These are phyloP conservation scores for Cheilosia vulpina DNA, from an alignment of 2,888 invertebrate species.

Conservation along the genomic window DNA sequence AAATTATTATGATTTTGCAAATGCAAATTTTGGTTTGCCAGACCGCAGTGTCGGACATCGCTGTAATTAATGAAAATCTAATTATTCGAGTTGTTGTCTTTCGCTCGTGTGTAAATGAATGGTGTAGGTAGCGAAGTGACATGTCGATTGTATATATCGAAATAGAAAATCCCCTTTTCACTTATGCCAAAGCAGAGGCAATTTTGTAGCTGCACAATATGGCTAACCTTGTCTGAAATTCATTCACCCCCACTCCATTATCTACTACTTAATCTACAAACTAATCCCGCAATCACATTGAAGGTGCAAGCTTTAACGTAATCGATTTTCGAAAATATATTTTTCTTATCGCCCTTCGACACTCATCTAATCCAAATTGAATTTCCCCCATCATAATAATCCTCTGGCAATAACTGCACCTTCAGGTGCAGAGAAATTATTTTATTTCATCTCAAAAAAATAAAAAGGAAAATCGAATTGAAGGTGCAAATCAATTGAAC, in stretches of 20 bases:
- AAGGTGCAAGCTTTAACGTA: no score
- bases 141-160: no score
- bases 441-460: slow-evolving; percentile 34
- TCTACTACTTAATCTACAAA: no score
- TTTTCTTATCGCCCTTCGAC: slow-evolving; percentile 31
- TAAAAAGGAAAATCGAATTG: slow-evolving; percentile 10
- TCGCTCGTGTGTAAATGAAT: not conserved
- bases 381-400: slow-evolving; percentile 32
- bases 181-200: no score
- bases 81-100: slow-evolving; percentile 15
- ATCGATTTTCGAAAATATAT: not conserved
- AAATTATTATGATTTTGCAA: not conserved
- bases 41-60: not conserved
- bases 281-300: no score
- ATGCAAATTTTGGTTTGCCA: slow-evolving; percentile 2
- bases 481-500: slow-evolving; percentile 10
- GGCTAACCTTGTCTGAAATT: no score
- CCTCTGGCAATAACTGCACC: slow-evolving; percentile 32
- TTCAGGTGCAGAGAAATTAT: slow-evolving; percentile 46
- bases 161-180: no score
- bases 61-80: slow-evolving; percentile 37
- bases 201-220: no score
- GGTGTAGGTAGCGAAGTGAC: not conserved
- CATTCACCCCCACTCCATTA: no score
- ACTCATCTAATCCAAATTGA: slow-evolving; percentile 53